Evolutionary conservation across 2,888 invertebrate genomes (phyloP), one percentile per base, ranked within the genome.

Genomic region (Cremastinae sp.): DNA sequence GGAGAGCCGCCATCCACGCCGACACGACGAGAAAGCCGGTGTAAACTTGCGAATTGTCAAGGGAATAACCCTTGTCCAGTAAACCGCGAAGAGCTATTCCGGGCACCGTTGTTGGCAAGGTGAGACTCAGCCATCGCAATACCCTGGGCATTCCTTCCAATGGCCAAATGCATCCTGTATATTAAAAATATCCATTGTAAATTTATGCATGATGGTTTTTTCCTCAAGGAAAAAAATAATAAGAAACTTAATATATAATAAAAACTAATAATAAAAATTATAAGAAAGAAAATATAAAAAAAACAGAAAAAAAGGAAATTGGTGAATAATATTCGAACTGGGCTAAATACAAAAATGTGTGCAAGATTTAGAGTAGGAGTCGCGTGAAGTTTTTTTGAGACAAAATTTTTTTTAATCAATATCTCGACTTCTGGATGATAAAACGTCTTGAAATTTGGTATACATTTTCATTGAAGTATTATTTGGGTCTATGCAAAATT

Each of bases 91-190:
- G 91, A 0, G 96, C 94, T 76, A 93, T 93, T 0, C 95, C 93
- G 0, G 96, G 94, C 64, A 96, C 90, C 0, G 97, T 97, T 86
- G 96, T 95, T 0, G 97, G 97, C 2, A 96, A 90, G 0, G 91
- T 87, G 58, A 93, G 90, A 3, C 95, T 94, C 45, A 96, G 69
- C 81, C 93, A 91, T 62, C 92, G 91, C 0, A 95, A 88, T 0
- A 90, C 84, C 14, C 88, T 85, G 0, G 94, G 93, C 94, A 95
- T 94, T 4, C 93, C 94, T 88, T 95, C 93, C 9, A 93, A 83
- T 0, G 95, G 95, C 95, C 95, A 95, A 47, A 95, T 90, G 68
- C 93, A 90, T 59, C 94, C 94, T 93, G 80, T 22, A 84, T 84
- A 79, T 56, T 5, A 18, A 70, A 18, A 22, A 62, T n/a, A 45